Evolutionary conservation across 2,888 invertebrate species (phyloP).

Genomic region (Pterostichus madidus): DNA sequence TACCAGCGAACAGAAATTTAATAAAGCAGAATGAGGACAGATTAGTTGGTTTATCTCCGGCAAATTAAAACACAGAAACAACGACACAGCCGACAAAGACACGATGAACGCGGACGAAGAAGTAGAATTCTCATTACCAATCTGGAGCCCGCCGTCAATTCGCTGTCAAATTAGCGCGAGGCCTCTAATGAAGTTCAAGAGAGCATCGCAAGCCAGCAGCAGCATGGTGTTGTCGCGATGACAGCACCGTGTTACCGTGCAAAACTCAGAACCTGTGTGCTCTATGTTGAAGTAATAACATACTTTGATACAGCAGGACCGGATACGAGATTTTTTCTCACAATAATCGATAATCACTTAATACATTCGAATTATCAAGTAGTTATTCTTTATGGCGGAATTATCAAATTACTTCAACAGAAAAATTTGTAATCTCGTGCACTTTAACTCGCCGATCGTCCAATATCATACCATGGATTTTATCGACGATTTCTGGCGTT

Average conservation of each 20-base stretch:
- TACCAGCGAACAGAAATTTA: too few species aligned
- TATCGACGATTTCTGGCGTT: too few species aligned
- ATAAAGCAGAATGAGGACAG: too few species aligned
- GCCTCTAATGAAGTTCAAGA: conserved; percentile 58
- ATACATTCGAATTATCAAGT: neutral
- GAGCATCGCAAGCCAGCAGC: neutral
- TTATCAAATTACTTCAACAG: too few species aligned
- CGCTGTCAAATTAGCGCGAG: conserved; percentile 54
- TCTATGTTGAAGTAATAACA: neutral
- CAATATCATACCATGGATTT: too few species aligned
- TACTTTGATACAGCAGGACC: neutral
- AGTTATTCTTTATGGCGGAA: too few species aligned
- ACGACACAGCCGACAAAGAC: too few species aligned
- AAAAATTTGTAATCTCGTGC: too few species aligned
- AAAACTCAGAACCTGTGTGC: neutral
- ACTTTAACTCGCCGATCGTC: too few species aligned
- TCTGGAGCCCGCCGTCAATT: conserved; percentile 52
- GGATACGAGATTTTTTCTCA: neutral
- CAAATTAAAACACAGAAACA: too few species aligned
- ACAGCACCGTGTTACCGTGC: conserved; percentile 16
- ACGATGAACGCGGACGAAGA: neutral
- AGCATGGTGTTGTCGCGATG: neutral
- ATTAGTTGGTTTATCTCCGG: too few species aligned
- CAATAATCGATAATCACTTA: neutral
- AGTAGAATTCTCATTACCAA: conserved; percentile 40